phyloP scores from a whole-genome alignment of 92 coral and sea anemone species.

The Palythoa grandis region DNA sequence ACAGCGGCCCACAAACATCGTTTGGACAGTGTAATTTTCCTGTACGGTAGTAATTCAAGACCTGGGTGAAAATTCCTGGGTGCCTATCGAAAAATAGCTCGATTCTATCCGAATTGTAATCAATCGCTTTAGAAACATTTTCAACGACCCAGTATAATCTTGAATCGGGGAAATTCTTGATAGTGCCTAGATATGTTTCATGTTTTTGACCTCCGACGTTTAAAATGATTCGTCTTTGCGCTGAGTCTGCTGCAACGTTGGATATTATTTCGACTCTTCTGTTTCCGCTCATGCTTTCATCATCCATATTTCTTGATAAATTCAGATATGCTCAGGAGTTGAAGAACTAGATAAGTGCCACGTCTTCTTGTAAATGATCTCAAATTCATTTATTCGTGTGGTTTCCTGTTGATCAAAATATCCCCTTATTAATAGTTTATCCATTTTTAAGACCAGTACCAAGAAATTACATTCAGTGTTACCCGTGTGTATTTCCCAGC shows the following conservation, averaged over 20 bases:
- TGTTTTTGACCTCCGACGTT: constrained; percentile 94
- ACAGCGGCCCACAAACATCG: constrained; percentile 94
- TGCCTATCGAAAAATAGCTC: constrained; percentile 95
- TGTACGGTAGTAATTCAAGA: constrained; percentile 91
- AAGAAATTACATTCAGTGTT: constrained; percentile 6
- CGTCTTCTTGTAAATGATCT: not conserved
- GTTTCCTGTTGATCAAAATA: constrained; percentile 24
- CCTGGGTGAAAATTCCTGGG: constrained; percentile 87
- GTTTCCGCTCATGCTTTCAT: constrained; percentile 57
- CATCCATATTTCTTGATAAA: not conserved
- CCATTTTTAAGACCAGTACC: constrained; percentile 9
- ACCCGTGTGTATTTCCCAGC: constrained; percentile 16
- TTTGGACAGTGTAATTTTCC: constrained; percentile 95
- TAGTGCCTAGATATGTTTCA: constrained; percentile 86
- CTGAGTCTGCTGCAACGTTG: constrained; percentile 65
- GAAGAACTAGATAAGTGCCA: not conserved
- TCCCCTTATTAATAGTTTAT: not conserved
- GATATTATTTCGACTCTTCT: constrained; percentile 77
- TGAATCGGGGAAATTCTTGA: constrained; percentile 84
- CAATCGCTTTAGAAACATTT: constrained; percentile 89
- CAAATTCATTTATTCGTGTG: not conserved
- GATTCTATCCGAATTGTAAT: constrained; percentile 88
- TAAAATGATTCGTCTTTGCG: constrained; percentile 75
- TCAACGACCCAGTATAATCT: constrained; percentile 92
- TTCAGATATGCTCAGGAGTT: not conserved